Percentiles rank a stretch among this genome's conserved stretches.
Conservation (phyloP, 2,888 invertebrate species). For the Steinernema scapterisci region DNA sequence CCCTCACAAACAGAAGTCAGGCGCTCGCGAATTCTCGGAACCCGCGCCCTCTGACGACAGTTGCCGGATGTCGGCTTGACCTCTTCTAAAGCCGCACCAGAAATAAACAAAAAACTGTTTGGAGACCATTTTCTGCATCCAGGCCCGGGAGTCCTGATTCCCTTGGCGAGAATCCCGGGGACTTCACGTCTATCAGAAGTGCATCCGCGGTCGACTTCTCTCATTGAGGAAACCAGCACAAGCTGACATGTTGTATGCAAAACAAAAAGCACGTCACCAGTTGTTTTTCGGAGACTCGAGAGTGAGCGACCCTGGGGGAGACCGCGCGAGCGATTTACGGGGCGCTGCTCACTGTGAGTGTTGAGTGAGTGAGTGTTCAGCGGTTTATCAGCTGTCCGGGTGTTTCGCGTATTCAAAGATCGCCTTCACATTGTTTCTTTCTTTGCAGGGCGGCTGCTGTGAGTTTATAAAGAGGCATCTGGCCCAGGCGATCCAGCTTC, state of each 20-base stretch:
- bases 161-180: too few relatives aligned
- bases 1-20: conserved; percentile 23
- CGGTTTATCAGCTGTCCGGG: too few relatives aligned
- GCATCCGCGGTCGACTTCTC: neutral
- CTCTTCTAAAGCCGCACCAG: neutral
- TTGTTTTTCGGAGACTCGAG: conserved; percentile 7
- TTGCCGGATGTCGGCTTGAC: neutral
- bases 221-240: neutral
- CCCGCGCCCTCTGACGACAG: conserved; percentile 14
- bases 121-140: too few relatives aligned
- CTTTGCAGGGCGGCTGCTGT: conserved; percentile 14
- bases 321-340: neutral
- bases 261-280: conserved; percentile 17
- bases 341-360: neutral
- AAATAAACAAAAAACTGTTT: neutral
- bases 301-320: neutral
- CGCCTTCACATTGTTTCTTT: neutral
- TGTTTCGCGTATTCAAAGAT: too few relatives aligned
- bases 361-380: too few relatives aligned
- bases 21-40: conserved; percentile 24
- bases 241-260: neutral
- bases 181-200: conserved; percentile 1
- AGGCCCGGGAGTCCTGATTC: too few relatives aligned
- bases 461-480: conserved; percentile 22
- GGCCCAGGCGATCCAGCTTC: neutral